Base-by-base conservation (phyloP, 2,888 invertebrate genomes). In the Andrena flavipes region DNA sequence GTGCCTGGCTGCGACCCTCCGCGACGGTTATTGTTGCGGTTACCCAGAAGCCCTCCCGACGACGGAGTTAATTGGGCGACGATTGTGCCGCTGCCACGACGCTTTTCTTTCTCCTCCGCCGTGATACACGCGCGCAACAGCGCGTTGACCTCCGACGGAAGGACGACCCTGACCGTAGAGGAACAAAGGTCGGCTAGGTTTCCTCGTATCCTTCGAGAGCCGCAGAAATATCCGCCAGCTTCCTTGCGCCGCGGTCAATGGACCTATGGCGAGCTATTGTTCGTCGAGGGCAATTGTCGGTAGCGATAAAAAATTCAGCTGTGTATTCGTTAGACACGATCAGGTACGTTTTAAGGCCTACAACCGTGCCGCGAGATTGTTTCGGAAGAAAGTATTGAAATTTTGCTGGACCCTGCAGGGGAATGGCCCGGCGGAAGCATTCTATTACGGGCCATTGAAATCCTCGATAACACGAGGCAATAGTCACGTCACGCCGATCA, bases 1-100 rank as follows among this genome's bases (percentile, higher is more conserved):
- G 87, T 85, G 86, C 77, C 56, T 60, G 85, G 76, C 54, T 70
- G 75, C 80, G 75, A 80, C 87, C 89, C 86, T 75, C 71, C 86
- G 70, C 86, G 76, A 76, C 77, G 87, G 90, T 91, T 90, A 91
- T 92, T 91, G 91, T 90, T 90, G 90, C 89, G 89, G 89, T 91
- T 91, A 84, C 87, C 56, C 89, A 84, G 89, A 88, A 90, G 88
- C 90, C 91, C 91, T 90, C 88, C 56, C 86, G 86, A 83, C 84
- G 89, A 87, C 89, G 87, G 82, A 90, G 91, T 92, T 93, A 93
- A 92, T 92, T 92, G 92, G 91, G 90, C 90, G 89, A 89, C 90
- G 90, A 92, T 92, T 92, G 91, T 92, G 64, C 80, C 51, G 65
- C 64, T 60, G 76, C 70, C 60, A 54, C 71, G 76, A 51, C 78